A percentile compares a stretch with the other conserved stretches of the same genome.
These are phyloP conservation scores for Hypomecis atomaria DNA, from an alignment of 2,888 invertebrate genomes.

Conservation along the genomic window DNA sequence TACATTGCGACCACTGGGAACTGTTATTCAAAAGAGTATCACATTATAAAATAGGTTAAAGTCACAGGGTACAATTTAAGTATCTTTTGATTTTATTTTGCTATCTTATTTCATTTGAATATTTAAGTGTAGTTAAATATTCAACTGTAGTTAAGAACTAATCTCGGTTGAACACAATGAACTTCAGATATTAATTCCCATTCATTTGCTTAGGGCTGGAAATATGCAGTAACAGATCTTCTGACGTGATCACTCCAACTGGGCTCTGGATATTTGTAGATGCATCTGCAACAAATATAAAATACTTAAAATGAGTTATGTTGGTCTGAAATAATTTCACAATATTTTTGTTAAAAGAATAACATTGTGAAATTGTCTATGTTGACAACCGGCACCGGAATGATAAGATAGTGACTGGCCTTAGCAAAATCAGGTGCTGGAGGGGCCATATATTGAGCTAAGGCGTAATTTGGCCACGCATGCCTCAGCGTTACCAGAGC, in stretches of 20 bases:
- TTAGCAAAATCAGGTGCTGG: too few species aligned
- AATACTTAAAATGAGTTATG: not conserved
- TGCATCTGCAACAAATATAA: slow-evolving; percentile 53
- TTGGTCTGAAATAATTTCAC: too few species aligned
- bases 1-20: not conserved
- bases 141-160: slow-evolving; percentile 12
- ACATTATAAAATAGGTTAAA: not conserved
- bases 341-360: too few species aligned
- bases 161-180: slow-evolving; percentile 5
- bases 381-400: too few species aligned
- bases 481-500: too few species aligned
- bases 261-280: slow-evolving; percentile 78
- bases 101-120: not conserved
- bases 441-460: too few species aligned
- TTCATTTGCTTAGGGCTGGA: slow-evolving; percentile 60
- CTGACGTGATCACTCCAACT: slow-evolving; percentile 88
- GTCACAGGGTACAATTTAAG: not conserved
- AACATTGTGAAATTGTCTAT: too few species aligned
- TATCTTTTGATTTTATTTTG: not conserved
- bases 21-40: not conserved
- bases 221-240: slow-evolving; percentile 88
- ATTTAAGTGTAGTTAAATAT: slow-evolving; percentile 1
- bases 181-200: slow-evolving; percentile 51
- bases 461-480: too few species aligned
- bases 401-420: too few species aligned